Conservation (phyloP, 2,113 vertebrate species). For the Phrynosoma blainvillii region DNA sequence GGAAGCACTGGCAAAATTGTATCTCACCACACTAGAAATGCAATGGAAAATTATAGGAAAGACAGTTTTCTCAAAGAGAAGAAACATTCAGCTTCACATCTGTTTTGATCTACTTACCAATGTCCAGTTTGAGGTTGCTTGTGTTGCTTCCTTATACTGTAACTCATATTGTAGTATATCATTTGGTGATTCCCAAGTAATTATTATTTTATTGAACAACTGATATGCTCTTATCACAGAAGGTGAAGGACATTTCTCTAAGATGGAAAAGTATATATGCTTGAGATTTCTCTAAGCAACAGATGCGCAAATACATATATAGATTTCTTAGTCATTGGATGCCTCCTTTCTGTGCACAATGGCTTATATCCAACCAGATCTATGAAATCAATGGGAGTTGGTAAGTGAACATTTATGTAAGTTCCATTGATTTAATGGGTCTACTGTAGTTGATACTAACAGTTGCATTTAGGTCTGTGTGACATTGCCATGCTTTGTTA, state of each 20-base stretch:
- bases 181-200: constrained; percentile 53
- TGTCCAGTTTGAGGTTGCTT: background rate
- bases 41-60: background rate
- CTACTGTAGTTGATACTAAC: too few relatives aligned
- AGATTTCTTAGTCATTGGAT: background rate
- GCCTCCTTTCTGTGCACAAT: too few relatives aligned
- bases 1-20: background rate
- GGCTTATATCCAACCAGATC: too few relatives aligned
- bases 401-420: too few relatives aligned
- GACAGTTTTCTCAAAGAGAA: background rate
- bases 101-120: constrained; percentile 48
- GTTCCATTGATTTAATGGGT: too few relatives aligned
- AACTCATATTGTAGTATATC: constrained; percentile 23
- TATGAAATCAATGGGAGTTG: too few relatives aligned
- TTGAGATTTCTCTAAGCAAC: background rate
- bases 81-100: background rate
- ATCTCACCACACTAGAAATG: background rate
- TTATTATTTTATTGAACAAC: constrained; percentile 45
- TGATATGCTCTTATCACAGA: constrained; percentile 56
- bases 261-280: constrained; percentile 31
- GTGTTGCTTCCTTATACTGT: constrained; percentile 58
- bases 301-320: background rate
- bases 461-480: background rate
- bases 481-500: background rate
- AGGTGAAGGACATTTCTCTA: constrained; percentile 58